A percentile compares a stretch with the other conserved stretches of the same genome.
Evolutionary conservation across 1,140 invertebrate genomes (phyloP).

Genomic region (Drosophila teissieri): DNA sequence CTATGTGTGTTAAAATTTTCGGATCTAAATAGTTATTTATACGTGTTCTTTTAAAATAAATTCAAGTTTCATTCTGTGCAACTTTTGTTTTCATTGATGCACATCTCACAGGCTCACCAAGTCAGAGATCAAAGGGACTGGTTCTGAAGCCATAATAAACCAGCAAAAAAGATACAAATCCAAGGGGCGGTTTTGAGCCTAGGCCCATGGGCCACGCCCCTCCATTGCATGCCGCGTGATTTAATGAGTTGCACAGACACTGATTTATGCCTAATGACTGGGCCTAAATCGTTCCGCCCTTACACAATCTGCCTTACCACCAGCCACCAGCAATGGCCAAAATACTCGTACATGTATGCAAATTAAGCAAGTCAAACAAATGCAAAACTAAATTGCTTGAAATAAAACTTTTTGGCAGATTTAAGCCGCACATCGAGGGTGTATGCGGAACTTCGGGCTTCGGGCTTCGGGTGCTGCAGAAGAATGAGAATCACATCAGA

Average conservation of each 20-base stretch:
- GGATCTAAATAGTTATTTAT: neutral
- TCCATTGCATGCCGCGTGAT: slow-evolving; percentile 56
- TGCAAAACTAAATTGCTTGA: slow-evolving; percentile 80
- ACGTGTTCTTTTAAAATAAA: neutral
- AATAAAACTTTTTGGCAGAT: slow-evolving; percentile 76
- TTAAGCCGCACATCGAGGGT: slow-evolving; percentile 59
- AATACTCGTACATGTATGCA: slow-evolving; percentile 37
- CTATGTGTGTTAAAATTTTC: neutral
- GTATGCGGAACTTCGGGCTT: neutral
- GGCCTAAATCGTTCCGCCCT: slow-evolving; percentile 53
- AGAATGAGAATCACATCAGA: slow-evolving; percentile 70
- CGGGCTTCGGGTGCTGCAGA: neutral
- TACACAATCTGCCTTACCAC: slow-evolving; percentile 17
- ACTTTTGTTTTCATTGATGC: neutral
- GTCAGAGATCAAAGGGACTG: slow-evolving; percentile 39
- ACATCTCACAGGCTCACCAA: slow-evolving; percentile 4
- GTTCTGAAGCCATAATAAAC: slow-evolving; percentile 24
- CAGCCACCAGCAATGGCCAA: slow-evolving; percentile 2
- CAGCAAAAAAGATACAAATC: slow-evolving; percentile 31
- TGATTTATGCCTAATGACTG: slow-evolving; percentile 76
- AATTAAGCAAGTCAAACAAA: slow-evolving; percentile 67
- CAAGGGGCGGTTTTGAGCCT: slow-evolving; percentile 36
- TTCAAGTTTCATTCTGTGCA: slow-evolving; percentile 5
- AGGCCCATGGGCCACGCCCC: slow-evolving; percentile 36
- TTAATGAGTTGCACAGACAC: slow-evolving; percentile 66